Evolutionary conservation across 2,888 invertebrate genomes (phyloP), one percentile per base, ranked within the genome.

Genomic region (Ophonus ardosiacus): DNA sequence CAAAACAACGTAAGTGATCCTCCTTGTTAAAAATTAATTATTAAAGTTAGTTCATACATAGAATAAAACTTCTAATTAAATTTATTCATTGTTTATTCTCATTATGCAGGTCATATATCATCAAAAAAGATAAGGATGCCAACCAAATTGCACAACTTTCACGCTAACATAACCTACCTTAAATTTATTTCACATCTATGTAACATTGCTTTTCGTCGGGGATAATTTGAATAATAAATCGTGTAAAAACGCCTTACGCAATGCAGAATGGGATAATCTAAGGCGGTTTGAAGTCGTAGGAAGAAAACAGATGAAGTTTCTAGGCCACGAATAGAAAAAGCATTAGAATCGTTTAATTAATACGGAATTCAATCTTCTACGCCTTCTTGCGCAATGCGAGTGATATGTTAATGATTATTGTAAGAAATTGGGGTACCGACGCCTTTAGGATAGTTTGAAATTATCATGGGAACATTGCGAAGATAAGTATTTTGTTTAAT

Each of bases 91-190:
- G 38, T 68, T 38, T n/a, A 68, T 68, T 15, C 7, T 68, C 68
- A 68, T 68, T 63, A 63, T 21, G 10, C 63, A 63, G 5, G 24
- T 21, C 24, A 63, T 21, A 63, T 63, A 63, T 13, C 24, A 63
- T 24, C 24, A 24, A 21, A 63, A 21, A n/a, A 38, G 15, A 40
- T 68, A 68, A 31, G 13, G 13, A 63, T 63, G 63, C 68, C 38
- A 68, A 68, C n/a, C 24, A 68, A 68, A 38, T 38, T 38, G 5
- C n/a, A 38, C 31, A 38, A 68, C 68, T 68, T 68, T 68, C 68
- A 68, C 68, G 68, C n/a, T 38, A 68, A 68, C 68, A 68, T 68
- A 68, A 68, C 68, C 68, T 68, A 68, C 68, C 68, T 68, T 68
- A 68, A 68, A 68, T 68, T 68, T 68, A 68, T 38, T 68, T 68